Evolutionary conservation across 2,888 invertebrate species (phyloP), one percentile per base, ranked within the genome.

Genomic region (Epinotia ramella): DNA sequence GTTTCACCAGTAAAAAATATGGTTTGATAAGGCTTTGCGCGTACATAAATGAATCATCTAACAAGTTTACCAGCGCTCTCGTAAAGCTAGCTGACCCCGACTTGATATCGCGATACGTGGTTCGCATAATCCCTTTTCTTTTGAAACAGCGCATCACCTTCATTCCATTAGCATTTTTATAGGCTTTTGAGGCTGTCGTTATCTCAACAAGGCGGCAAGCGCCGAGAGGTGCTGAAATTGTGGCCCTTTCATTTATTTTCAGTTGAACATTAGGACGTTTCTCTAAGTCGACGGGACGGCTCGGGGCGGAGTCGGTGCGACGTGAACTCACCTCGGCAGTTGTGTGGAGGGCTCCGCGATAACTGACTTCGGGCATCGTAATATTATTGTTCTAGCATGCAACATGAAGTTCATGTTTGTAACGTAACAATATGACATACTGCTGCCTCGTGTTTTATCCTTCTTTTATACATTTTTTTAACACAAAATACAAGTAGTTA

Each of bases 81-180:
- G n/a, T 73, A 62, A 65, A 73, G 56, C 73, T 73, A 68, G 68
- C 68, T 73, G 77, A 73, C 77, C 73, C 60, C 49, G 64, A 49
- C 68, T 70, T 73, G 73, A 73, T 77, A 72, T 62, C 75, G 60
- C 57, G 72, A 73, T 73, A 75, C 72, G 69, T 72, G 65, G 69
- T 73, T 68, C 71, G 62, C 67, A 75, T 78, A 78, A 79, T 78
- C 80, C 80, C 79, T 82, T 86, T 86, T 83, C 82, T 84, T 84
- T 82, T 82, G 77, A 84, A 85, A 84, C 81, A 79, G 77, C 77
- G 79, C 82, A 84, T 84, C 88, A 87, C 88, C 87, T 88, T 84
- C 81, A 81, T 87, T 81, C 82, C 80, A 89, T 91, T 90, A 89
- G 84, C 89, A 90, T 90, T 90, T 90, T 89, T 89, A 89, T 90